Evolutionary conservation across 2,888 invertebrate genomes (phyloP), one percentile per base, ranked within the genome.

Genomic region (Cistogaster globosa): DNA sequence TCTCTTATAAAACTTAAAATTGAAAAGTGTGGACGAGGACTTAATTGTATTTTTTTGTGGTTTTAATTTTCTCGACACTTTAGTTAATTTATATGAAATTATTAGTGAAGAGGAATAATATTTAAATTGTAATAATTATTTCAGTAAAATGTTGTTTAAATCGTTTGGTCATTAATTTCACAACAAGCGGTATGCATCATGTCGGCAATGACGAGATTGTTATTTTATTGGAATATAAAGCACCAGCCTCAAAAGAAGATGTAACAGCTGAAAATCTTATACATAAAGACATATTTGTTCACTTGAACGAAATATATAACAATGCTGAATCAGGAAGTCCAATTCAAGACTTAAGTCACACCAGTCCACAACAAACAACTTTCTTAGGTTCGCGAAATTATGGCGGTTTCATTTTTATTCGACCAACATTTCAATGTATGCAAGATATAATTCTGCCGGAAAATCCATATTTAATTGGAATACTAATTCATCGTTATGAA

Each of bases 131-230:
- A 14, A 51, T 38, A 48, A 51, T 60, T 51, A 18, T 92, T 93
- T 45, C 90, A 96, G 96, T 97, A 93, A 95, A 95, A 89, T 97
- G 97, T 90, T 96, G 96, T 90, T 94, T 96, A 86, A 95, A 95
- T 89, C 94, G 94, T 88, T 93, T 93, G 84, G 95, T 95, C 83
- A 96, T 97, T 94, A 96, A 96, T 90, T 95, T 97, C 88, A 95
- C 96, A 26, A 96, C 96, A 0, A 94, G 94, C 87, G 97, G 97
- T 16, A 93, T 97, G 91, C 95, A 95, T 82, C 95, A 95, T 80
- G 96, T 97, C 20, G 97, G 96, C 2, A 97, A 97, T 90, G 97
- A 97, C 90, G 97, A 97, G 93, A 93, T 97, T 22, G 94, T 97
- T 62, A 94, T 97, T 78, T 90, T 97, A 53, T 92, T 97, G 26